These are phyloP conservation scores for Hozukius guyotensis DNA, from an alignment of 2,797 vertebrate genomes.

Conservation along the genomic window DNA sequence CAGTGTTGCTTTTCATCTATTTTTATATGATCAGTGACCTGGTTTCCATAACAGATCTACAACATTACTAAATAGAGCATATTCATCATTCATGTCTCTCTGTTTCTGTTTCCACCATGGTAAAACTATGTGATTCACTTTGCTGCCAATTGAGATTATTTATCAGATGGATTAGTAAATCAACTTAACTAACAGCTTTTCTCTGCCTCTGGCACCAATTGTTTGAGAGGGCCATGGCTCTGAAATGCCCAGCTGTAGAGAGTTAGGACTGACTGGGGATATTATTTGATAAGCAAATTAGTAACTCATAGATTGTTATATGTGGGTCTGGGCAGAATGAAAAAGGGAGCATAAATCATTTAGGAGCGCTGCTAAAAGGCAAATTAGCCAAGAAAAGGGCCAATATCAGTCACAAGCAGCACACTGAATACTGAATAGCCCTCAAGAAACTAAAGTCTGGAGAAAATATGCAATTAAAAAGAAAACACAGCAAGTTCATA, in stretches of 20 bases:
- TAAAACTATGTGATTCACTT: background rate
- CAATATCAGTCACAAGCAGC: background rate
- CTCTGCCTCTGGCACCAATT: background rate
- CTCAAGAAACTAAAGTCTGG: background rate
- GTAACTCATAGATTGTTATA: background rate
- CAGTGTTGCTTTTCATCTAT: constrained; percentile 11
- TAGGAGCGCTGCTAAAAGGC: background rate
- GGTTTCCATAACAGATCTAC: constrained; percentile 11
- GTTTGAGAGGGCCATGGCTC: background rate
- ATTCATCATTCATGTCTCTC: background rate
- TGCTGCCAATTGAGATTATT: background rate
- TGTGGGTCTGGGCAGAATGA: background rate
- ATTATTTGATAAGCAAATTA: constrained; percentile 6
- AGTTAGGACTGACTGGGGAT: background rate
- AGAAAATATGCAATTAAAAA: background rate
- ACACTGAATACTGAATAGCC: background rate
- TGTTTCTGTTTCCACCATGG: background rate
- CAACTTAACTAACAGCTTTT: background rate
- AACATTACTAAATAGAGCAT: constrained; percentile 11
- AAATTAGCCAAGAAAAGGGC: background rate
- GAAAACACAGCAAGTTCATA: background rate
- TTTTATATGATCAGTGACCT: constrained; percentile 24
- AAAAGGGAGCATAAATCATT: background rate
- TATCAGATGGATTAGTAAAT: constrained; percentile 13
- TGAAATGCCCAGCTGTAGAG: background rate